Evolutionary conservation across 2,888 invertebrate genomes (phyloP).

Genomic region (Amphimallon solstitiale): DNA sequence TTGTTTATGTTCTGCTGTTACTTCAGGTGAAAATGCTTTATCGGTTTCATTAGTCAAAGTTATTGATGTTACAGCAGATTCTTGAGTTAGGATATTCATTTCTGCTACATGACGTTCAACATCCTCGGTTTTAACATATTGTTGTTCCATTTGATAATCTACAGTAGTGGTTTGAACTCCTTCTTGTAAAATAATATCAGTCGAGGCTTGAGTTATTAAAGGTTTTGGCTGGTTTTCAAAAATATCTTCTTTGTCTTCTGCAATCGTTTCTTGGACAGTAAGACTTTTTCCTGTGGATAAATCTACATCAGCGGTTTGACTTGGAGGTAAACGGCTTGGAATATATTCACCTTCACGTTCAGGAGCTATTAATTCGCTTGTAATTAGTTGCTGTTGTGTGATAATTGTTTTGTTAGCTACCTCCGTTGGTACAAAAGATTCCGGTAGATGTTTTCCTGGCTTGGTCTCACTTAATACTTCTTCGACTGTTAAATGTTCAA

Average conservation of each 20-base stretch:
- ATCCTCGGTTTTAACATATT: slow-evolving; percentile 64
- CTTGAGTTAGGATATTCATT: slow-evolving; percentile 70
- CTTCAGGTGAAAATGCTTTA: slow-evolving; percentile 63
- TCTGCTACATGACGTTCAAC: slow-evolving; percentile 67
- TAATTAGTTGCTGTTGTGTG: slow-evolving; percentile 73
- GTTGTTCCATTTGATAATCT: slow-evolving; percentile 74
- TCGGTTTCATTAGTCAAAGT: slow-evolving; percentile 72
- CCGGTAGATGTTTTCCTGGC: slow-evolving; percentile 81
- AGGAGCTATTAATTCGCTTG: slow-evolving; percentile 72
- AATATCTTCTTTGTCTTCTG: slow-evolving; percentile 74
- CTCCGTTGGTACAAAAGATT: slow-evolving; percentile 83
- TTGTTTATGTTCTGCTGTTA: slow-evolving; percentile 61
- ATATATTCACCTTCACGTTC: slow-evolving; percentile 75
- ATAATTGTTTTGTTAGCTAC: slow-evolving; percentile 73
- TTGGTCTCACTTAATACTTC: slow-evolving; percentile 77
- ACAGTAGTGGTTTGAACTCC: slow-evolving; percentile 71
- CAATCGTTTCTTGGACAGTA: slow-evolving; percentile 66
- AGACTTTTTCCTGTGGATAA: slow-evolving; percentile 72
- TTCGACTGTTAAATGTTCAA: slow-evolving; percentile 73
- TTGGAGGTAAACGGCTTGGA: slow-evolving; percentile 69
- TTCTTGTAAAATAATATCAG: slow-evolving; percentile 66
- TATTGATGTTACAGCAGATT: slow-evolving; percentile 69
- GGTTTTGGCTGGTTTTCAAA: slow-evolving; percentile 63
- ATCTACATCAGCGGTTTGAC: slow-evolving; percentile 70
- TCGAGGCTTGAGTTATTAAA: slow-evolving; percentile 63